Evolutionary conservation across 2,888 invertebrate species (phyloP).

Genomic region (Luffia ferchaultella): DNA sequence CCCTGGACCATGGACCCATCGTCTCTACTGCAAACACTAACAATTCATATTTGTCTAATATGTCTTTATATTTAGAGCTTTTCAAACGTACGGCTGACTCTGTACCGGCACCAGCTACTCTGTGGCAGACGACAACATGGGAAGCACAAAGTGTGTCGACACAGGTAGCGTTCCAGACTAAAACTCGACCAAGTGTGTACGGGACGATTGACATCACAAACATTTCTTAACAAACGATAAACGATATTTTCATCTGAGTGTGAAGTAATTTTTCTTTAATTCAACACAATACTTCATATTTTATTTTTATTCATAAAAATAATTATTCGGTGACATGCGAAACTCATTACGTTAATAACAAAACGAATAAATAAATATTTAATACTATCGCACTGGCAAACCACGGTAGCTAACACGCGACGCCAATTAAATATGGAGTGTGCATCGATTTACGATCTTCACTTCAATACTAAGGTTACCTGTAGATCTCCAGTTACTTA

Average conservation of each 20-base stretch:
- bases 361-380: not conserved
- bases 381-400: slow-evolving; percentile 16
- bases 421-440: slow-evolving; percentile 54
- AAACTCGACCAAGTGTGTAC: no score
- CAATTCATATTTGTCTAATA: no score
- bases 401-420: slow-evolving; percentile 40
- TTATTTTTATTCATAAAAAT: not conserved
- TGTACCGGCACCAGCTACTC: no score
- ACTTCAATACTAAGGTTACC: not conserved
- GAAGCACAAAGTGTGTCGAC: no score
- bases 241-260: not conserved
- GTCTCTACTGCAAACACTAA: no score
- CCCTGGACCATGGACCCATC: no score
- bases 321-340: not conserved
- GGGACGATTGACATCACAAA: no score
- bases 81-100: no score
- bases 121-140: no score
- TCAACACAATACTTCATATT: not conserved
- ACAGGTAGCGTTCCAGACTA: no score
- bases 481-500: not conserved
- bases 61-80: no score
- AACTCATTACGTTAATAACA: not conserved
- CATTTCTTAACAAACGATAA: not conserved
- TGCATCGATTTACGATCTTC: slow-evolving; percentile 28
- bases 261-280: not conserved